phyloP scores from a whole-genome alignment of 2,797 vertebrate genomes.

The Danio choprae region DNA sequence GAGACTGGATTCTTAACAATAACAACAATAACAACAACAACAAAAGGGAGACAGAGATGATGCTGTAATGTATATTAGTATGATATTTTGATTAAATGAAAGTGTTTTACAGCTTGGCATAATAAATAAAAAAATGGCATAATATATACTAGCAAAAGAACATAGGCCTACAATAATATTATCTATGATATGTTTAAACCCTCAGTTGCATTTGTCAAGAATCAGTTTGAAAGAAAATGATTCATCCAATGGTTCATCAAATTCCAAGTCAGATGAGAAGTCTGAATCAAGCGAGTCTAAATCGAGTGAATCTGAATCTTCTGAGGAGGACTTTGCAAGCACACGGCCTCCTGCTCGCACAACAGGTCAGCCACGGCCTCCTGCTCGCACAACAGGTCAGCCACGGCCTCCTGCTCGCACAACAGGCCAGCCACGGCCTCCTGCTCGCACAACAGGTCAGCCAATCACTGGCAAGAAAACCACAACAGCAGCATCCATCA shows the following conservation, averaged over 20 bases:
- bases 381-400: background rate
- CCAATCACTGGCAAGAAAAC: background rate
- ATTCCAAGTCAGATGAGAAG: constrained; percentile 8
- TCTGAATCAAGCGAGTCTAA: constrained; percentile 10
- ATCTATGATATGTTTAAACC: background rate
- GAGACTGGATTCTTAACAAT: no score
- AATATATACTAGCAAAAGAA: no score
- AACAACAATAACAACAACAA: no score
- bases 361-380: background rate
- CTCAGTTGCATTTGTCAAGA: constrained; percentile 24
- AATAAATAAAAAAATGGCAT: no score
- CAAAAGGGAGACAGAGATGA: no score
- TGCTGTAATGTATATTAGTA: no score
- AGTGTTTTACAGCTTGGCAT: no score
- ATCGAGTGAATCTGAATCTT: constrained; percentile 40
- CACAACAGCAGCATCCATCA: background rate
- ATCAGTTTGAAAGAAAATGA: constrained; percentile 14
- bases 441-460: background rate
- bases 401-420: no score
- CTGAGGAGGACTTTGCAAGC: constrained; percentile 37
- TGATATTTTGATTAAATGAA: no score
- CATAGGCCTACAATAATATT: background rate
- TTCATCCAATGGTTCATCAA: background rate
- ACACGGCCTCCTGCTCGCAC: background rate
- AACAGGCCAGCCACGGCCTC: background rate